Evolutionary conservation across 2,113 vertebrate genomes (phyloP).

Genomic region (Orientallactaga bullata): DNA sequence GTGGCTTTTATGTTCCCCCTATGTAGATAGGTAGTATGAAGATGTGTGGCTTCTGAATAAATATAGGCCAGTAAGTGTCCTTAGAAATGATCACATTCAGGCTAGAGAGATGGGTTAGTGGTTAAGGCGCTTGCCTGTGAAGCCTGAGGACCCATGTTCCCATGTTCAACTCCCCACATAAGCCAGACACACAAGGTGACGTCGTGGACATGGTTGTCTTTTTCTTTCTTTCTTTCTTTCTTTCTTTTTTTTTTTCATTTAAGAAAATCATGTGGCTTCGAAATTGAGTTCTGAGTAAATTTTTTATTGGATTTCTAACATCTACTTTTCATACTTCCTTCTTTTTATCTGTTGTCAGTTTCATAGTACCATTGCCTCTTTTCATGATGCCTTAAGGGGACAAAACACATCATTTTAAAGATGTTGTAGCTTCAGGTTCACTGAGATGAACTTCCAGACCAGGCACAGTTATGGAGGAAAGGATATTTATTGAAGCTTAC

Average conservation of each 20-base stretch:
- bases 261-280: constrained; percentile 10
- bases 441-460: too few species aligned
- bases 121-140: too few species aligned
- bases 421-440: too few species aligned
- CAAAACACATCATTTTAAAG: not conserved
- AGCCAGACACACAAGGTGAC: too few species aligned
- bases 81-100: not conserved
- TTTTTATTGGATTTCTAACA: not conserved
- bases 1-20: not conserved
- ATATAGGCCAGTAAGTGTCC: not conserved
- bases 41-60: constrained; percentile 8
- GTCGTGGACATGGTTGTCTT: too few species aligned
- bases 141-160: too few species aligned
- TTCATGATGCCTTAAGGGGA: not conserved
- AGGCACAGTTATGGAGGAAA: too few species aligned
- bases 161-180: too few species aligned
- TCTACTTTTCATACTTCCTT: not conserved
- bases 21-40: not conserved
- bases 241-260: not conserved
- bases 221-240: not conserved
- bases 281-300: not conserved
- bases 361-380: not conserved
- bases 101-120: not conserved
- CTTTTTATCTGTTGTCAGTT: not conserved
- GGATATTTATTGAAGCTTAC: too few species aligned